Evolutionary conservation across 2,888 invertebrate species (phyloP).

Genomic region (Aradus depressus): DNA sequence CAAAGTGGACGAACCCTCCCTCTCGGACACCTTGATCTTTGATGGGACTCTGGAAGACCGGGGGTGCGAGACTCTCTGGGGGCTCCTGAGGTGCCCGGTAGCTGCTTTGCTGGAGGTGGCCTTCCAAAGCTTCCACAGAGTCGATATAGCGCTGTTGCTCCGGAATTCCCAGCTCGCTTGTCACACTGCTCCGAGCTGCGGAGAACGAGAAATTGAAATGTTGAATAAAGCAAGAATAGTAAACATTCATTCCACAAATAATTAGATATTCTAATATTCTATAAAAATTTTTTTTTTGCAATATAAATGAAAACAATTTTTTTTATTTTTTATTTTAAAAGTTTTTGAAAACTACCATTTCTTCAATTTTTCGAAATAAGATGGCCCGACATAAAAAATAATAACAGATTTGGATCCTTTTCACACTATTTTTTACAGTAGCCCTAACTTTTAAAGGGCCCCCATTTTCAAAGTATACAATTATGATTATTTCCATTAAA

Average conservation of each 20-base stretch:
- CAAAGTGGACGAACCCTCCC: constrained; percentile 90
- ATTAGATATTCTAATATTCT: not conserved
- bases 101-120: constrained; percentile 63
- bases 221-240: not conserved
- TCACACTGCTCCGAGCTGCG: constrained; percentile 63
- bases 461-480: no score
- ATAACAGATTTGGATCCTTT: no score
- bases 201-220: constrained; percentile 4
- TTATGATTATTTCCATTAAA: no score
- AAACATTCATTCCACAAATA: constrained; percentile 1
- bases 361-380: no score
- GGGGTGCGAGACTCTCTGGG: constrained; percentile 66
- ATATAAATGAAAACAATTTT: no score
- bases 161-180: constrained; percentile 75
- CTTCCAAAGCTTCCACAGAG: constrained; percentile 82
- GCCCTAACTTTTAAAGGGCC: no score
- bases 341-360: no score
- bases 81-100: constrained; percentile 68
- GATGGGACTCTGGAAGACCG: constrained; percentile 80
- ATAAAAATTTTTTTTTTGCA: not conserved
- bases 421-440: no score
- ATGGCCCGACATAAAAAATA: no score
- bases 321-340: no score
- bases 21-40: constrained; percentile 82
- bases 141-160: constrained; percentile 86